These are phyloP conservation scores for Zapornia atra DNA, from an alignment of 2,113 vertebrate genomes.

Conservation along the genomic window DNA sequence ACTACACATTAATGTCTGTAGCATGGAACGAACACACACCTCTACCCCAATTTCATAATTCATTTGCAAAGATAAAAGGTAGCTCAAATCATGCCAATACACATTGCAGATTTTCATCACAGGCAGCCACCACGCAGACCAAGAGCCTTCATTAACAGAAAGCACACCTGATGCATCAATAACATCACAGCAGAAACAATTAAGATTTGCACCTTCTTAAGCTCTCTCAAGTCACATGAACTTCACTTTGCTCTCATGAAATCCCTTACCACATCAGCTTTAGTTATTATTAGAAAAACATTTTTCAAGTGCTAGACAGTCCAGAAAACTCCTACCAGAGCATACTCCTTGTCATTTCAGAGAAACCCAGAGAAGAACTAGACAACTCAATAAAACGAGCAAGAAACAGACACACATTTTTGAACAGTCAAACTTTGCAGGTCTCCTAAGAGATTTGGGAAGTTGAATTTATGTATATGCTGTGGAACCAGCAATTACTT, in stretches of 20 bases:
- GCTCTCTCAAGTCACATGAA: background rate
- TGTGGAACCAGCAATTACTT: background rate
- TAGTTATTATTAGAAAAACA: background rate
- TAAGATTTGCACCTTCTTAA: background rate
- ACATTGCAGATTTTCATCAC: background rate
- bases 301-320: background rate
- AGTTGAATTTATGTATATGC: background rate
- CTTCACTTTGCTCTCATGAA: background rate
- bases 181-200: background rate
- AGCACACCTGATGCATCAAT: background rate
- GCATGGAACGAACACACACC: background rate
- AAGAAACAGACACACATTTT: background rate
- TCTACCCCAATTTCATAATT: background rate
- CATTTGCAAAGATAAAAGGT: background rate
- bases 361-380: background rate
- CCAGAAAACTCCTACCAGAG: background rate
- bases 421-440: no score
- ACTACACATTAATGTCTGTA: background rate
- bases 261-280: background rate
- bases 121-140: background rate
- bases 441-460: background rate
- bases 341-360: background rate
- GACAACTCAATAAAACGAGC: background rate
- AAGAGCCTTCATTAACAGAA: background rate
- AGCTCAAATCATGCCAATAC: background rate